Base-by-base conservation (phyloP, 2,888 invertebrate genomes). In the Pandemis cinnamomeana region DNA sequence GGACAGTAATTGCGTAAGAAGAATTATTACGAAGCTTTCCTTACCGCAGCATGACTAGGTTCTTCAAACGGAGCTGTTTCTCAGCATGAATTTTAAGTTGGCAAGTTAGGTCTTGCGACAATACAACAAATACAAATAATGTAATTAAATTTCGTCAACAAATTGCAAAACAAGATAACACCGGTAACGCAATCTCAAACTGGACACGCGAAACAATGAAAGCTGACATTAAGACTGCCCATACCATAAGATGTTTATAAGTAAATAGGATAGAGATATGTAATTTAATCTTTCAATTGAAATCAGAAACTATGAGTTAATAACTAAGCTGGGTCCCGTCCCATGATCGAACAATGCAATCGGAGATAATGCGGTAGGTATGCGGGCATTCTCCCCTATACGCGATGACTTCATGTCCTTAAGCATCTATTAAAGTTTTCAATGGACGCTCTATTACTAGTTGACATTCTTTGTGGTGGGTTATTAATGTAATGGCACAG, bases 291-390 rank as follows among this genome's bases (percentile, higher is more conserved):
- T 5, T 51, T 51, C 8, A 44, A 80, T 78, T 72, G 76, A 78
- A 81, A 84, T 78, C 78, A 77, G 72, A 53, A 51, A 71, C 81
- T 78, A 83, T 84, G 75, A 80, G 76, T 78, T 82, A 80, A 80
- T 83, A 79, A 72, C 75, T 75, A 75, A 78, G 78, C 77, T 79
- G 68, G 77, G 78, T 81, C 78, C 80, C 80, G 77, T 75, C 77
- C 79, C 78, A 76, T 80, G 81, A 88, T 86, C 86, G 86, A 83
- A 87, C 86, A 87, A 87, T 85, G 80, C 79, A 80, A 67, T 62
- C 73, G 75, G 67, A 76, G 27, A 78, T 76, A 48, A 72, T 74
- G 71, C 67, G 77, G 76, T 76, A 87, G 77, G 76, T 76, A 87
- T 84, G 82, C 84, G 82, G 86, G 81, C 81, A 80, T 82, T 81